Evolutionary conservation across 2,113 vertebrate genomes (phyloP).

Genomic region (Spermophilus dauricus): DNA sequence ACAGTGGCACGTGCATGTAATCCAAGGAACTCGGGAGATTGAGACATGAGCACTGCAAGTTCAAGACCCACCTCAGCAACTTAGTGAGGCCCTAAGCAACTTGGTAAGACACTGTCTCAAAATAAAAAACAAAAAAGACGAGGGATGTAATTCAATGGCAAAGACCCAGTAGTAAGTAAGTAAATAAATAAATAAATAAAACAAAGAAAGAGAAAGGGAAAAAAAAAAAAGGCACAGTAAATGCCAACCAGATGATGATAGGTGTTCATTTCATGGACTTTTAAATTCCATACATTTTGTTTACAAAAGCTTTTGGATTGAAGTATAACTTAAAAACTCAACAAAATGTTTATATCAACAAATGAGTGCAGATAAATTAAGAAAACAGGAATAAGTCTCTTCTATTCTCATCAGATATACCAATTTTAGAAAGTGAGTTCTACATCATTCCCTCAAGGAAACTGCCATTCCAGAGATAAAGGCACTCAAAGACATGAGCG

Average conservation of each 20-base stretch:
- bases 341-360: conserved; percentile 56
- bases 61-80: too few species aligned
- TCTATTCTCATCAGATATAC: not conserved
- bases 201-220: too few species aligned
- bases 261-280: conserved; percentile 24
- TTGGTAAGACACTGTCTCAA: too few species aligned
- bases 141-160: too few species aligned
- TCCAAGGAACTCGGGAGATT: too few species aligned
- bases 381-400: not conserved
- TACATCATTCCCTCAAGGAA: conserved; percentile 35
- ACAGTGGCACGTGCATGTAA: too few species aligned
- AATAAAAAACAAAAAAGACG: too few species aligned
- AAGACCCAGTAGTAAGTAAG: too few species aligned
- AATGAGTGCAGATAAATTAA: conserved; percentile 25
- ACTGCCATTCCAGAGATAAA: conserved; percentile 57
- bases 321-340: conserved; percentile 40
- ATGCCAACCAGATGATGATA: not conserved
- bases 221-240: not conserved
- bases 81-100: too few species aligned
- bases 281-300: conserved; percentile 13
- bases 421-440: conserved; percentile 27
- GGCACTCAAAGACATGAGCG: not conserved
- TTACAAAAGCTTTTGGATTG: conserved; percentile 4
- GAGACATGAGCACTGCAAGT: too few species aligned
- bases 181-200: too few species aligned